These are phyloP conservation scores for Turdus rufiventris DNA, from an alignment of 2,113 vertebrate species.

Conservation along the genomic window DNA sequence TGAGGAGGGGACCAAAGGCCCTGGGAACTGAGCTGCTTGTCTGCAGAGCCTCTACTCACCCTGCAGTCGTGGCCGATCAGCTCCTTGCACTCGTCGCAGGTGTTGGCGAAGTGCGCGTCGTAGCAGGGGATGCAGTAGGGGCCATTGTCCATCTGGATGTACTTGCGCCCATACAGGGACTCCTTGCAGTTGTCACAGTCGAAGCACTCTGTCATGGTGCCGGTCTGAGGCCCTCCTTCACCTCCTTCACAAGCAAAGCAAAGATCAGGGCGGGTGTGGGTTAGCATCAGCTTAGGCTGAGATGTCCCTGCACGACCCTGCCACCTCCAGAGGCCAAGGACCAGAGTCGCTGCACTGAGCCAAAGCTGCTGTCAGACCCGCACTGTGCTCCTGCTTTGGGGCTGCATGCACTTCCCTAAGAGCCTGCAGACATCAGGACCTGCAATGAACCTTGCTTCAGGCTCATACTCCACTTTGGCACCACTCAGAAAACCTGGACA, in stretches of 20 bases:
- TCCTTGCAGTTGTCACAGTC: conserved; percentile 96
- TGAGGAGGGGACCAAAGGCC: neutral
- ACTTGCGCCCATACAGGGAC: conserved; percentile 94
- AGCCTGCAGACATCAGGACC: neutral
- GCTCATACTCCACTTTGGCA: neutral
- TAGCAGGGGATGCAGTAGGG: conserved; percentile 98
- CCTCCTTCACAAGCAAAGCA: neutral
- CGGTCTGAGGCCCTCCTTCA: conserved; percentile 1
- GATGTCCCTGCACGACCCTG: neutral
- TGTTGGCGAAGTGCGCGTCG: conserved; percentile 93
- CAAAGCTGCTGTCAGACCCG: neutral
- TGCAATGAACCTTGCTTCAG: neutral
- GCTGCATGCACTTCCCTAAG: neutral
- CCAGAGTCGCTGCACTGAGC: neutral
- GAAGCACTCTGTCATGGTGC: conserved; percentile 91
- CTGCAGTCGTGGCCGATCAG: conserved; percentile 93
- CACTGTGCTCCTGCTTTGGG: neutral
- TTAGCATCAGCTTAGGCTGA: neutral
- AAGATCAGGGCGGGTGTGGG: neutral
- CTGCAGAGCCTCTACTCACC: conserved; percentile 66
- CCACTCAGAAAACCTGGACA: neutral
- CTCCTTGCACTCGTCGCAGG: conserved; percentile 96
- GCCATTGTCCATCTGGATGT: conserved; percentile 91
- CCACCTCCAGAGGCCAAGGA: neutral
- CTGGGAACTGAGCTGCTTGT: fast-evolving